Conservation (phyloP, 1,140 invertebrate species). For the Drosophila neocordata region DNA sequence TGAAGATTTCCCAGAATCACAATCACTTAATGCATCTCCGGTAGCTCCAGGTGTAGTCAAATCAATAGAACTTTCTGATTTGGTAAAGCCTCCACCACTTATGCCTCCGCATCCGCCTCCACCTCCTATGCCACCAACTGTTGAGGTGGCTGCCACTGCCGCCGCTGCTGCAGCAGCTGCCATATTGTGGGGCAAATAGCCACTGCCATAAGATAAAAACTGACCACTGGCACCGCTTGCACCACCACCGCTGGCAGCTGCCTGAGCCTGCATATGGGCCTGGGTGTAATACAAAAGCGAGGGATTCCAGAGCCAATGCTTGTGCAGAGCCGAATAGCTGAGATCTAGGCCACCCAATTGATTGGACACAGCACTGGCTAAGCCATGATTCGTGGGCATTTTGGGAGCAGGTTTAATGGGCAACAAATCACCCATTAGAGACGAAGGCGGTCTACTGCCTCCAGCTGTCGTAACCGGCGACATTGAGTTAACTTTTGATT, state of each 20-base stretch:
- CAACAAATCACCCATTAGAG: conserved; percentile 45
- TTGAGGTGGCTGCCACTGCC: conserved; percentile 12
- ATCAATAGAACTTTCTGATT: conserved; percentile 79
- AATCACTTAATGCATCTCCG: conserved; percentile 64
- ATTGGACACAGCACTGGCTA: conserved; percentile 27
- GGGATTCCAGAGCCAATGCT: conserved; percentile 82
- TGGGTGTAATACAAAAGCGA: conserved; percentile 79
- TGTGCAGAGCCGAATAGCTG: conserved; percentile 71
- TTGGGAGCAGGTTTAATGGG: conserved; percentile 70
- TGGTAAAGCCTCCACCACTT: conserved; percentile 53
- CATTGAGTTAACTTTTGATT: conserved; percentile 7
- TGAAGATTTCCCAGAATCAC: conserved; percentile 80
- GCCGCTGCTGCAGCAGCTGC: conserved; percentile 53
- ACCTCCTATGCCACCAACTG: neutral
- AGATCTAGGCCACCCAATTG: conserved; percentile 69
- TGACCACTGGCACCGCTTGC: conserved; percentile 23
- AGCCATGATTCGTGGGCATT: conserved; percentile 28
- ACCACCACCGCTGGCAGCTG: conserved; percentile 38
- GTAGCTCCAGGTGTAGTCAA: conserved; percentile 57
- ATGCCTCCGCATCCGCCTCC: neutral
- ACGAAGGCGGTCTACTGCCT: conserved; percentile 20
- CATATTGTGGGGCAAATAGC: conserved; percentile 55
- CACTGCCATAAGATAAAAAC: conserved; percentile 63
- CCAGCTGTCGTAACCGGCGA: neutral
- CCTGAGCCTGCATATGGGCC: conserved; percentile 71